Evolutionary conservation across 2,113 vertebrate species (phyloP), one percentile per base, ranked within the genome.

Genomic region (Pseudolaguvia tuberculata): DNA sequence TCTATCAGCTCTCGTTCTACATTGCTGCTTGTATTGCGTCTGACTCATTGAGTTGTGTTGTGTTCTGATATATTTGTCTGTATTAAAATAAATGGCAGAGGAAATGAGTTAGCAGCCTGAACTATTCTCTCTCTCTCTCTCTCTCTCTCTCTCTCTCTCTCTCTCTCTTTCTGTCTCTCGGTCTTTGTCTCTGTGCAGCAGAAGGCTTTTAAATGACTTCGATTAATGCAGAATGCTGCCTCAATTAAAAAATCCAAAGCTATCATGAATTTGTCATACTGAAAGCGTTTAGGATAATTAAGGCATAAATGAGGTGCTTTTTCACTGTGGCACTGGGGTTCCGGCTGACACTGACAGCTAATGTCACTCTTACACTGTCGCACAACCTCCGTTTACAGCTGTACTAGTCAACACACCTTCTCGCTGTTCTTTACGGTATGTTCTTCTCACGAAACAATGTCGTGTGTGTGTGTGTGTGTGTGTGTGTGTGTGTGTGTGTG

Each of bases 251-350:
- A 87, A 92, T 92, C 86, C 86, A 91, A 91, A 92, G 91, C 87
- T 89, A 92, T 94, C 91, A 93, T 94, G 93, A 92, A 93, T 94
- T 93, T 94, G 93, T 93, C 88, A 92, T 93, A 92, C 90, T 92
- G 89, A 86, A 89, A 92, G 90, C 92, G 90, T 91, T 93, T 93
- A 91, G 92, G 90, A 90, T 92, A 93, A 94, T 94, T 93, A 93
- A 85, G 88, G 88, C 88, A 90, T 89, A 93, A 93, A 93, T 91
- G 88, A 92, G 92, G 89, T 90, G 88, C 91, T 91, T 94, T 42
- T 92, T 88, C 90, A 86, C 88, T 88, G 89, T 89, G 90, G 90
- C 91, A 86, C 85, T 86, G 83, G 88, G 85, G 88, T 88, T 79
- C 87, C 86, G 84, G 86, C 83, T 90, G 90, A 91, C 92, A 92